A percentile compares a stretch with the other conserved stretches of the same genome.
Conservation (phyloP, 2,797 vertebrate species). For the Onychomys arenicola region DNA sequence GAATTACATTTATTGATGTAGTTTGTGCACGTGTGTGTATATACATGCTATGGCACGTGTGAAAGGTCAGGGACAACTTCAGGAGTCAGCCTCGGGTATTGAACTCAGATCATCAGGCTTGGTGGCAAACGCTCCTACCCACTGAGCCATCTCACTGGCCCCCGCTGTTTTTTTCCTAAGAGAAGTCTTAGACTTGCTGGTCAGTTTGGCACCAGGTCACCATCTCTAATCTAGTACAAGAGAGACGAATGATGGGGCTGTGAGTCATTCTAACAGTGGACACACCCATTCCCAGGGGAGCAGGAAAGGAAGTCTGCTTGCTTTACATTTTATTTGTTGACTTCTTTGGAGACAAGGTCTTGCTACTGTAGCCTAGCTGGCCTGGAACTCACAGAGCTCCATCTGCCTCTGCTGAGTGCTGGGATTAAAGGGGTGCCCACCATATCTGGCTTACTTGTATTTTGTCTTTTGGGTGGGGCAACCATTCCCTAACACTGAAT, state of each 20-base stretch:
- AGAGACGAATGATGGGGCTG: neutral
- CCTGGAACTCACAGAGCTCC: neutral
- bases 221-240: neutral
- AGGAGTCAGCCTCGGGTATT: neutral
- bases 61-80: neutral
- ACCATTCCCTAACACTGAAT: neutral
- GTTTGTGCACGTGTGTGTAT: neutral
- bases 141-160: neutral
- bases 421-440: neutral
- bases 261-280: neutral
- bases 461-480: neutral
- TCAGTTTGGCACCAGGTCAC: neutral
- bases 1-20: neutral
- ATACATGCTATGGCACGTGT: neutral
- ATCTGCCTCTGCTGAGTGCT: neutral
- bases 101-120: neutral
- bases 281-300: neutral
- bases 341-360: neutral
- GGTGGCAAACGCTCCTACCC: neutral
- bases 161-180: neutral
- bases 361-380: neutral
- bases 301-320: neutral
- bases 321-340: neutral
- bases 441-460: neutral
- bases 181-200: constrained; percentile 47